phyloP scores from a whole-genome alignment of 2,113 vertebrate species.

The Pachyramphus minor region DNA sequence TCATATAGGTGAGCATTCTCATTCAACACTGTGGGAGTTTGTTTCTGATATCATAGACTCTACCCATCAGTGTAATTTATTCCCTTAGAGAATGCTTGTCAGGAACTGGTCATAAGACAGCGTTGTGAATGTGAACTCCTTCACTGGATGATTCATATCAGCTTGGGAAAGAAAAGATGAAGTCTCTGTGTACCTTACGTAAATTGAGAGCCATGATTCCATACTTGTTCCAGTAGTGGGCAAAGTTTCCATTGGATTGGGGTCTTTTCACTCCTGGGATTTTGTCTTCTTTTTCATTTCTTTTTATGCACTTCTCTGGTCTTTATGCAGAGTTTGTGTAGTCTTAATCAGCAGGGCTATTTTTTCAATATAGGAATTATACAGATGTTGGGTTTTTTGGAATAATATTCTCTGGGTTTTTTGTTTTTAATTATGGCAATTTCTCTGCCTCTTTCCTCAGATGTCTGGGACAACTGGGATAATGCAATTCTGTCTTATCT shows the following conservation, averaged over 20 bases:
- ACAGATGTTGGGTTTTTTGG: neutral
- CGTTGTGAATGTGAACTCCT: neutral
- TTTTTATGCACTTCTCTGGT: neutral
- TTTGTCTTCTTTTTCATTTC: neutral
- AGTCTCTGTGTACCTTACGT: neutral
- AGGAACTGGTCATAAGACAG: neutral
- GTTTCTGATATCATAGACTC: neutral
- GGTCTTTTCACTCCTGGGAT: neutral
- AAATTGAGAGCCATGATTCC: fast-evolving
- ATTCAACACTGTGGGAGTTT: neutral
- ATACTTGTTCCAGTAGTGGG: neutral
- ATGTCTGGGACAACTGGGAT: neutral
- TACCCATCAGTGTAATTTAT: neutral
- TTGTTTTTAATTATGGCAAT: neutral
- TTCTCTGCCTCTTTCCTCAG: neutral
- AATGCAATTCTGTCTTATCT: neutral
- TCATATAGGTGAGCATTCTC: neutral
- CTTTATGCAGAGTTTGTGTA: neutral
- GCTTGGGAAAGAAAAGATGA: neutral
- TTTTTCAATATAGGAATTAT: neutral
- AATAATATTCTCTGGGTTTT: neutral
- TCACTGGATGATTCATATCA: neutral
- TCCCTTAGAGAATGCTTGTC: neutral
- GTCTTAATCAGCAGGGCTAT: neutral
- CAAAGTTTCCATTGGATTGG: neutral